A percentile compares a stretch with the other conserved stretches of the same genome.
Evolutionary conservation across 2,888 invertebrate genomes (phyloP).

Genomic region (Embidobia sp.): DNA sequence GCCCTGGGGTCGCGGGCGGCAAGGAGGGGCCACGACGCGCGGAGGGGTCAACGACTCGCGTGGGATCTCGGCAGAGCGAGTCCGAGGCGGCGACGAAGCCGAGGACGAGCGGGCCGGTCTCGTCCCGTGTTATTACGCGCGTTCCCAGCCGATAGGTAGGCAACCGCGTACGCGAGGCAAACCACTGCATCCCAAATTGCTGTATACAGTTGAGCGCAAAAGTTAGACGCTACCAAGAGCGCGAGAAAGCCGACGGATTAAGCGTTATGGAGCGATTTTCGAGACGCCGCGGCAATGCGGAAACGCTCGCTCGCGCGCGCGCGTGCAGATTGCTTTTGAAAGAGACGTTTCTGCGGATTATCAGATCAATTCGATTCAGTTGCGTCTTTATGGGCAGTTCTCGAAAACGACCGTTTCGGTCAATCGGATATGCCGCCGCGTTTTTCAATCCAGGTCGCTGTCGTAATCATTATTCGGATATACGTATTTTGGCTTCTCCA

Average conservation of each 20-base stretch:
- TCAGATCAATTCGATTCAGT: conserved; percentile 4
- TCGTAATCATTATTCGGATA: too few relatives aligned
- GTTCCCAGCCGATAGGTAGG: conserved; percentile 18
- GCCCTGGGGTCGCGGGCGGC: conserved; percentile 17
- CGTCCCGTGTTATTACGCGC: conserved; percentile 37
- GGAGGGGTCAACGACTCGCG: conserved; percentile 43
- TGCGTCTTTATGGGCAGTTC: background rate
- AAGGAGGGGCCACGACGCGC: conserved; percentile 13
- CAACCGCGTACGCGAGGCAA: background rate
- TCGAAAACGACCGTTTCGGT: too few relatives aligned
- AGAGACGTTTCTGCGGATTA: conserved; percentile 15
- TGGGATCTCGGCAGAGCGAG: conserved; percentile 25
- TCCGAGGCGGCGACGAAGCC: conserved; percentile 27
- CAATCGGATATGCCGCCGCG: too few relatives aligned
- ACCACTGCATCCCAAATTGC: conserved; percentile 13
- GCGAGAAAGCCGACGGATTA: conserved; percentile 28
- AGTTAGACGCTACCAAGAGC: conserved; percentile 4
- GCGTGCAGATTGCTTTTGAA: conserved; percentile 6
- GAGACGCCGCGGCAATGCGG: conserved; percentile 11
- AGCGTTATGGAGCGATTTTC: conserved; percentile 28
- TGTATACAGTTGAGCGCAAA: too few relatives aligned
- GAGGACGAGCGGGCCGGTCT: conserved; percentile 31
- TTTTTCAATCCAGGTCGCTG: too few relatives aligned
- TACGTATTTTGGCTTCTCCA: too few relatives aligned
- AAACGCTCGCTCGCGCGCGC: conserved; percentile 5